A percentile compares a stretch with the other conserved stretches of the same genome.
These are phyloP conservation scores for Ageneiosus marmoratus DNA, from an alignment of 2,113 vertebrate genomes.

Conservation along the genomic window DNA sequence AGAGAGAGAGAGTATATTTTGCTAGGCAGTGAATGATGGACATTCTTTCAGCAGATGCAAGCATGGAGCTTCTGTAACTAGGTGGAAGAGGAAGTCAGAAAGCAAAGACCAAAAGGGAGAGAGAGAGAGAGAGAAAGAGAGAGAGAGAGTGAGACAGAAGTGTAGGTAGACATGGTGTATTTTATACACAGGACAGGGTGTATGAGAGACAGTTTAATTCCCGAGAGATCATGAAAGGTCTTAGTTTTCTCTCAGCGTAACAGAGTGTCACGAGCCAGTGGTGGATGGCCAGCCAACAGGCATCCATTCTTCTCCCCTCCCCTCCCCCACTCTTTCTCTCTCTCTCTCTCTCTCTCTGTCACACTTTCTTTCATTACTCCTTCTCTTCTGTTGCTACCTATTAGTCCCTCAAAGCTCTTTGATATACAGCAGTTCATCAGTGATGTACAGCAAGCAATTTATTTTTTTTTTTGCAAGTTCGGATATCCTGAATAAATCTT, in stretches of 20 bases:
- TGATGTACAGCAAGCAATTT: neutral
- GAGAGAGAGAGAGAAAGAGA: neutral
- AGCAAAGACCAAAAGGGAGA: neutral
- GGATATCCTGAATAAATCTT: neutral
- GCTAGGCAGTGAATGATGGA: constrained; percentile 3
- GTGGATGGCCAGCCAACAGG: constrained; percentile 1
- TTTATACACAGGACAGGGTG: neutral
- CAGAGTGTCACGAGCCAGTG: neutral
- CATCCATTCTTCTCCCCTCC: neutral
- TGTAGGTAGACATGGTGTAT: neutral
- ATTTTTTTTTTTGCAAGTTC: neutral
- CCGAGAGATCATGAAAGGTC: neutral
- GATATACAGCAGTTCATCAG: neutral
- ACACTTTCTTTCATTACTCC: neutral
- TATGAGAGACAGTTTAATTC: constrained; percentile 28
- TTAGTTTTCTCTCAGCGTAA: constrained; percentile 15
- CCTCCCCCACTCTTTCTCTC: neutral
- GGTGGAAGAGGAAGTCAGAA: neutral
- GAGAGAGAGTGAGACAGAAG: neutral
- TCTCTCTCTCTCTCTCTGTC: neutral
- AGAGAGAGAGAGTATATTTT: neutral
- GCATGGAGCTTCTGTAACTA: neutral
- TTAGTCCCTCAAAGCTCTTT: neutral
- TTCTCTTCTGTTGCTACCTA: neutral
- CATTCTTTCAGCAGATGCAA: neutral